phyloP scores from a whole-genome alignment of 1,140 invertebrate genomes.

The Drosophila lini region DNA sequence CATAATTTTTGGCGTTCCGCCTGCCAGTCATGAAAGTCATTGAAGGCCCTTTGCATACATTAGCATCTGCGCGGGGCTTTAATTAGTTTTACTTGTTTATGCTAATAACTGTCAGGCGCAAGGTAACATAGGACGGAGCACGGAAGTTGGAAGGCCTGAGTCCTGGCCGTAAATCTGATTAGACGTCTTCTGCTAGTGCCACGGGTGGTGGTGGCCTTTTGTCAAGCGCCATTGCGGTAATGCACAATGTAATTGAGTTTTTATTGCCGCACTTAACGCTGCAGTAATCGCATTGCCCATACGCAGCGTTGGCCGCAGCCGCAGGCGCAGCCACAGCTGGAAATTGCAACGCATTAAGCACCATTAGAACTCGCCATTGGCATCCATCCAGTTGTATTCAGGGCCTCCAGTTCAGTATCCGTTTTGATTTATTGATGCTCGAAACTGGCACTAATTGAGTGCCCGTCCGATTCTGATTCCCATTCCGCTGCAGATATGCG shows the following conservation, averaged over 20 bases:
- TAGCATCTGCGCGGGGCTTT: conserved; percentile 72
- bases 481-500: conserved; percentile 86
- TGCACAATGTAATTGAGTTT: conserved; percentile 69
- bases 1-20: conserved; percentile 48
- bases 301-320: conserved; percentile 47
- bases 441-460: conserved; percentile 28
- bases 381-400: not conserved
- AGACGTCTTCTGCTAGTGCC: conserved; percentile 39
- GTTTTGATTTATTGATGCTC: conserved; percentile 36
- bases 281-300: conserved; percentile 71
- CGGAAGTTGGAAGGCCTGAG: not conserved
- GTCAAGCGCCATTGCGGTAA: conserved; percentile 47
- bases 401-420: not conserved
- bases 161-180: conserved; percentile 68
- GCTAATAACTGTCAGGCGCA: conserved; percentile 51
- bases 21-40: conserved; percentile 44
- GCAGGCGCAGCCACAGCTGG: conserved; percentile 24
- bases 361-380: conserved; percentile 23
- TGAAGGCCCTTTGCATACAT: conserved; percentile 78
- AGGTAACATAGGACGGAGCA: not conserved
- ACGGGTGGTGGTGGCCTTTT: conserved; percentile 26
- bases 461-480: conserved; percentile 4
- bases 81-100: conserved; percentile 81
- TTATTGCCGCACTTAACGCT: conserved; percentile 61
- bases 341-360: conserved; percentile 30